Base-by-base conservation (phyloP, 1,140 invertebrate genomes). In the Zaprionus camerounensis region DNA sequence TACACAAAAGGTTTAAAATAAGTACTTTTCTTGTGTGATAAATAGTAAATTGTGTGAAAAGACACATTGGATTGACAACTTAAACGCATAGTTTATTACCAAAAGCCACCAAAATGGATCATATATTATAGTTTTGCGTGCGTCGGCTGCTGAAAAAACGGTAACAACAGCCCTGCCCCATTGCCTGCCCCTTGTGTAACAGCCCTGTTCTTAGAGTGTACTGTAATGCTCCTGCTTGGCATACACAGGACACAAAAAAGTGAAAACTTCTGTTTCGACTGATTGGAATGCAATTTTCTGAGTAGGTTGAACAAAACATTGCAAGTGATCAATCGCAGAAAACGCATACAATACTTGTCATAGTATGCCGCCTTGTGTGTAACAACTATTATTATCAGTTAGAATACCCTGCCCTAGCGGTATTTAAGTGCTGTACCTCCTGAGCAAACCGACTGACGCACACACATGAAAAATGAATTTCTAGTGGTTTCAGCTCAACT, bases 1-100 rank as follows among this genome's bases (percentile, higher is more conserved):
- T 87, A 87, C 80, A 87, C 84, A 87, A 87, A 86, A 88, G 87
- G 69, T 90, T 69, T 81, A 88, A 80, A 88, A 78, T 74, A 80
- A 87, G 70, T 75, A 80, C 49, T 81, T 88, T 87, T 87, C 67
- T 65, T 88, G 81, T 72, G 84, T 81, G 81, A 87, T 87, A 87
- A 76, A 78, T 65, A 58, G 56, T 41, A 65, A 70, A 80, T 49
- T 78, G 58, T 69, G 68, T 46, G 64, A 72, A 76, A 77, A 38
- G 46, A 69, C 65, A 74, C 46, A 22, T 76, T 76, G 26, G 55
- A 79, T 80, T 73, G 57, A 58, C 62, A 75, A 81, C 63, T 76
- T 55, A 68, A 49, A 55, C 57, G 63, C 55, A 65, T 41, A 69
- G 71, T 76, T 75, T 56, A 36, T 58, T 66, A 63, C 46, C 53